phyloP scores from a whole-genome alignment of 2,797 vertebrate species.

The Amblyraja radiata region DNA sequence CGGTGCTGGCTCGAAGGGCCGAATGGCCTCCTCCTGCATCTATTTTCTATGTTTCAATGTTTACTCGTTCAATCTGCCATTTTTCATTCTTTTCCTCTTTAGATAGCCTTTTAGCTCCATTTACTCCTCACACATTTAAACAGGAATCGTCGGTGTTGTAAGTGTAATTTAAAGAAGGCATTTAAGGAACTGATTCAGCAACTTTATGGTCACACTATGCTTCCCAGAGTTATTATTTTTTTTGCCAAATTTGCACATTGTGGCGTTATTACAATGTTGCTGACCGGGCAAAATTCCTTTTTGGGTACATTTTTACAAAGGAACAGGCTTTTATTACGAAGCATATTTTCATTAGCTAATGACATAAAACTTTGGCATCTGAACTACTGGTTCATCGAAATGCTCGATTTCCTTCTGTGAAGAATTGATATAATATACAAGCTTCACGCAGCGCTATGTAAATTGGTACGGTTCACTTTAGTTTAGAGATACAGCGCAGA shows the following conservation, averaged over 20 bases:
- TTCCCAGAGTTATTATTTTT: not conserved
- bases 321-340: not conserved
- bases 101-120: not conserved
- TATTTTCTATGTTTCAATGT: too few species aligned
- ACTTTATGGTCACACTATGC: not conserved
- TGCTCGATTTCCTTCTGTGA: not conserved
- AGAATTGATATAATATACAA: not conserved
- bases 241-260: not conserved
- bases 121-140: not conserved
- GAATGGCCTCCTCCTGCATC: too few species aligned
- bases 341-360: conserved; percentile 13
- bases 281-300: not conserved
- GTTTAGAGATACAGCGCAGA: too few species aligned
- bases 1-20: too few species aligned
- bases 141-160: not conserved
- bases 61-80: not conserved
- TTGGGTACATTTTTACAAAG: not conserved
- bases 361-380: not conserved
- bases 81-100: not conserved
- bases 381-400: not conserved
- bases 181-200: not conserved
- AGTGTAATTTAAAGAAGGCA: not conserved
- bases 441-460: not conserved
- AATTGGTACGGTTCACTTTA: not conserved
- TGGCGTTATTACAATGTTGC: not conserved